Percentiles rank a stretch among this genome's conserved stretches.
phyloP scores from a whole-genome alignment of 2,113 vertebrate species.

The Sus scrofa region DNA sequence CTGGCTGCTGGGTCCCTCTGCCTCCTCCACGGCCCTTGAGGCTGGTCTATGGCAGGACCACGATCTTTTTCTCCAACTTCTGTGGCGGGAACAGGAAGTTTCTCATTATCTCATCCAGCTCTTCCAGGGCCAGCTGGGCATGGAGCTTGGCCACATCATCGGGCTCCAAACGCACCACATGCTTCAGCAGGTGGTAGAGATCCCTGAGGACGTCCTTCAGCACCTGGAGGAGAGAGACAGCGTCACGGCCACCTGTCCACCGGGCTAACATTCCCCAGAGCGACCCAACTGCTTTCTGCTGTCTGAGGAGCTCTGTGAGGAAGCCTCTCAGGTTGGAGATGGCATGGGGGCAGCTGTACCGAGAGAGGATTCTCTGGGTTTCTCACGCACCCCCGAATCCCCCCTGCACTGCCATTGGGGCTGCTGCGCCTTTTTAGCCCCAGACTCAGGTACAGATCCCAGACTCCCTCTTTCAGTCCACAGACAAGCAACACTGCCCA shows the following conservation, averaged over 20 bases:
- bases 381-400: not conserved
- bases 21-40: not conserved
- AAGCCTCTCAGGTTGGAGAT: not conserved
- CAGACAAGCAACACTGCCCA: not conserved
- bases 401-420: not conserved
- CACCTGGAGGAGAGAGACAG: slow-evolving; percentile 83
- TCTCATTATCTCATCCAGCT: slow-evolving; percentile 92
- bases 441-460: not conserved
- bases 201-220: slow-evolving; percentile 93
- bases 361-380: not conserved
- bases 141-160: slow-evolving; percentile 92
- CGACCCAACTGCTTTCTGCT: not conserved
- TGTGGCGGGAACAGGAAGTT: slow-evolving; percentile 92
- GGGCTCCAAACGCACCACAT: slow-evolving; percentile 87
- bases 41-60: slow-evolving; percentile 90
- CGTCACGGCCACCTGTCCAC: not conserved
- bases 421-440: not conserved
- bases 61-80: slow-evolving; percentile 95
- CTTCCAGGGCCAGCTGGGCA: slow-evolving; percentile 95
- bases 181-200: slow-evolving; percentile 96
- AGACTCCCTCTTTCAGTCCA: not conserved
- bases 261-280: not conserved
- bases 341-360: not conserved
- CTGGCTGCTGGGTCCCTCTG: not conserved
- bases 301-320: not conserved